A percentile compares a stretch with the other conserved stretches of the same genome.
These are phyloP conservation scores for Arion vulgaris DNA, from an alignment of 1,140 invertebrate species.

Conservation along the genomic window DNA sequence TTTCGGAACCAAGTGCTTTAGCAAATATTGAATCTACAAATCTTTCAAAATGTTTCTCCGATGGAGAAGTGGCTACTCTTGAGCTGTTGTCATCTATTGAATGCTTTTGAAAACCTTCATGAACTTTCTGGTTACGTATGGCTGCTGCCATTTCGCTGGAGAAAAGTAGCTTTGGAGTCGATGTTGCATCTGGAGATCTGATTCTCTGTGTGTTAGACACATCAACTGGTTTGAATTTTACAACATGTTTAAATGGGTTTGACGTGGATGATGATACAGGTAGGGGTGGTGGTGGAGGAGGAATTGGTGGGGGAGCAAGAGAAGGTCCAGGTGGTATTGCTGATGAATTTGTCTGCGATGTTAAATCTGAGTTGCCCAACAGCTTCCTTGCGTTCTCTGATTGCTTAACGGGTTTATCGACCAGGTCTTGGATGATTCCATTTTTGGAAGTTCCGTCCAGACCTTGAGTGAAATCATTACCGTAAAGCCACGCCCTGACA, in stretches of 20 bases:
- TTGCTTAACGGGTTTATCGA: neutral
- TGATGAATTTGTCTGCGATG: neutral
- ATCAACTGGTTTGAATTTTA: neutral
- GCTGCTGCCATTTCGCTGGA: constrained; percentile 11
- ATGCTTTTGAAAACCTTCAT: too few species aligned
- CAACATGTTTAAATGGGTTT: neutral
- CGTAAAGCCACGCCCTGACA: constrained; percentile 20
- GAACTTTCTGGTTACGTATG: neutral
- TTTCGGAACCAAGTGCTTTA: neutral
- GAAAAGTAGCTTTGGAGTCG: neutral
- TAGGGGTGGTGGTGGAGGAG: neutral
- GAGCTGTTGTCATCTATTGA: neutral
- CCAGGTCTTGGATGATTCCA: neutral
- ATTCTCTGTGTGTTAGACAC: neutral
- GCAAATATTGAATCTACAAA: constrained; percentile 12
- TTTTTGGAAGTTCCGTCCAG: neutral
- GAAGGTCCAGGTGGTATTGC: neutral
- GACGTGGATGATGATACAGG: neutral
- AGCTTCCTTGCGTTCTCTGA: neutral
- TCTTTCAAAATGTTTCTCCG: neutral
- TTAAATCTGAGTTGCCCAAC: neutral
- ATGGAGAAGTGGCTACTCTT: neutral
- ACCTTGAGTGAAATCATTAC: constrained; percentile 25
- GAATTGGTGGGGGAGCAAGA: neutral
- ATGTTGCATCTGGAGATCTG: neutral